Evolutionary conservation across 2,113 vertebrate genomes (phyloP).

Genomic region (Hoplias malabaricus): DNA sequence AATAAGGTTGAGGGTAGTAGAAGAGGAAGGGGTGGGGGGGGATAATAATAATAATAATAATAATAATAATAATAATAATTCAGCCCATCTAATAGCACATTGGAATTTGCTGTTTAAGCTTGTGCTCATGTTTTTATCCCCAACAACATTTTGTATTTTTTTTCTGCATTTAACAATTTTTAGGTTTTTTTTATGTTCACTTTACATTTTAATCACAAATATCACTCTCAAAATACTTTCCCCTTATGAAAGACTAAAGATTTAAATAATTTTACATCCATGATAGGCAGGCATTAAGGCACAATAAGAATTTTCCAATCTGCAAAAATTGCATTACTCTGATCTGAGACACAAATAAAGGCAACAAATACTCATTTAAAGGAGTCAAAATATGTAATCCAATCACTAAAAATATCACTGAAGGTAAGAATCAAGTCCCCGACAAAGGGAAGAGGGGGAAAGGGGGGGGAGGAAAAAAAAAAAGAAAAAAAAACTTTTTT

Average conservation of each 20-base stretch:
- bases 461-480: constrained; percentile 51
- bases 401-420: constrained; percentile 71
- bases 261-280: not conserved
- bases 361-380: constrained; percentile 40
- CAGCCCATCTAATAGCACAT: constrained; percentile 6
- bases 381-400: constrained; percentile 20
- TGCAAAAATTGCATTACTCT: constrained; percentile 29
- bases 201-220: constrained; percentile 27
- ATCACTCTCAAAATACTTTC: not conserved
- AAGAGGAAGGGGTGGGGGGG: constrained; percentile 12
- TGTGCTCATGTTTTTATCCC: constrained; percentile 50
- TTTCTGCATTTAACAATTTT: constrained; percentile 42
- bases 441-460: constrained; percentile 56
- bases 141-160: constrained; percentile 35
- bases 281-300: constrained; percentile 57
- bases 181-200: constrained; percentile 22
- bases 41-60: not conserved
- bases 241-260: not conserved
- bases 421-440: constrained; percentile 44
- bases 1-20: too few relatives aligned
- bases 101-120: constrained; percentile 20
- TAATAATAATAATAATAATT: not conserved
- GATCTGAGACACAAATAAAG: constrained; percentile 43
- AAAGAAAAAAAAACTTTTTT: constrained; percentile 63
- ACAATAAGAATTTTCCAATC: constrained; percentile 57